Percentiles rank a stretch among this genome's conserved stretches.
phyloP scores from a whole-genome alignment of 1,140 invertebrate species.

The Chrysoperla carnea region DNA sequence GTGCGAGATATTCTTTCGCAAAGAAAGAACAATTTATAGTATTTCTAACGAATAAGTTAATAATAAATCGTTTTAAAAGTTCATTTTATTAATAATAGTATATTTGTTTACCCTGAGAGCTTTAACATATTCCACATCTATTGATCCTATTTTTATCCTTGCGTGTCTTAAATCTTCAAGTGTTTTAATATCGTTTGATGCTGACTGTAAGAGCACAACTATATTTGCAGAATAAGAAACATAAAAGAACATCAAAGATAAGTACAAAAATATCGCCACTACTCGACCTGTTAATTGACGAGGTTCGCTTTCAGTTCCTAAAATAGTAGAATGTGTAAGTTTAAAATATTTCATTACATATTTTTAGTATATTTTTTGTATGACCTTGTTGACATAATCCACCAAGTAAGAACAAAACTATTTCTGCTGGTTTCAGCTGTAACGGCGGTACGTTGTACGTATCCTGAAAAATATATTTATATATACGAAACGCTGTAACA shows the following conservation, averaged over 20 bases:
- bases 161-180: conserved; percentile 32
- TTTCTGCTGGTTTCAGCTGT: conserved; percentile 21
- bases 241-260: conserved; percentile 24
- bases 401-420: conserved; percentile 26
- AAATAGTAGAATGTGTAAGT: too few relatives aligned
- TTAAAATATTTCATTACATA: too few relatives aligned
- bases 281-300: conserved; percentile 28
- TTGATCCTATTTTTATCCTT: conserved; percentile 33
- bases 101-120: too few relatives aligned
- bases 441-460: conserved; percentile 6
- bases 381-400: conserved; percentile 31
- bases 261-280: conserved; percentile 25
- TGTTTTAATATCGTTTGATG: conserved; percentile 30
- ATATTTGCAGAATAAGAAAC: conserved; percentile 41
- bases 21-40: too few relatives aligned
- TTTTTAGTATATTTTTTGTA: too few relatives aligned
- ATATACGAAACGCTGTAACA: too few relatives aligned
- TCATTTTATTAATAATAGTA: too few relatives aligned
- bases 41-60: too few relatives aligned
- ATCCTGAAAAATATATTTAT: not conserved
- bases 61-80: too few relatives aligned
- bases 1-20: too few relatives aligned
- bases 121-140: conserved; percentile 21
- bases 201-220: conserved; percentile 35
- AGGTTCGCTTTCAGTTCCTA: conserved; percentile 21